These are phyloP conservation scores for Poecilobothrus nobilitatus DNA, from an alignment of 2,888 invertebrate species.

Conservation along the genomic window DNA sequence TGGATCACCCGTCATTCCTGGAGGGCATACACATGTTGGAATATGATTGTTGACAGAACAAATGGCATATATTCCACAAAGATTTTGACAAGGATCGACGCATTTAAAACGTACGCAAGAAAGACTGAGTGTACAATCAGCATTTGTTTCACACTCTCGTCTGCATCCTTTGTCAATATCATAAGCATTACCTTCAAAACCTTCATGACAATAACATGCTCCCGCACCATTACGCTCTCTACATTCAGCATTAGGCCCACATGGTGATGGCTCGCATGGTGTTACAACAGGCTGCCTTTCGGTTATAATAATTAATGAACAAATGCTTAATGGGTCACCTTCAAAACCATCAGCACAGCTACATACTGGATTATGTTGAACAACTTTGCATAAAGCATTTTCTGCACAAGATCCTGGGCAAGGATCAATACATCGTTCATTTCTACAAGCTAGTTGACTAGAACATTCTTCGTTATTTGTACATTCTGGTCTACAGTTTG, in stretches of 20 bases:
- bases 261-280: conserved; percentile 75
- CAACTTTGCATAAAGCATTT: conserved; percentile 73
- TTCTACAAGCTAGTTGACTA: conserved; percentile 69
- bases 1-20: conserved; percentile 72
- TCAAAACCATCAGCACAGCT: conserved; percentile 73
- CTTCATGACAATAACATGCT: conserved; percentile 72
- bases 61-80: conserved; percentile 71
- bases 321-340: conserved; percentile 63
- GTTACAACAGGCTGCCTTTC: conserved; percentile 58
- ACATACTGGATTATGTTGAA: conserved; percentile 73
- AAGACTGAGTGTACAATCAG: conserved; percentile 61
- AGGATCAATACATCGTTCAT: conserved; percentile 74
- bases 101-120: conserved; percentile 78
- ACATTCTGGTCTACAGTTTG: conserved; percentile 79
- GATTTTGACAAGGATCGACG: conserved; percentile 73
- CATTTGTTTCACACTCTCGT: conserved; percentile 69
- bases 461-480: conserved; percentile 72
- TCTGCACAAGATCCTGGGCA: conserved; percentile 72
- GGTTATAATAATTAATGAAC: conserved; percentile 47
- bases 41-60: conserved; percentile 72
- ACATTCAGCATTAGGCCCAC: conserved; percentile 77
- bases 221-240: conserved; percentile 73
- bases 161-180: conserved; percentile 56
- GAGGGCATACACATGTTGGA: conserved; percentile 66
- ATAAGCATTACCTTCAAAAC: conserved; percentile 76